Conservation (phyloP, 2,797 vertebrate species). For the Silurus lanzhouensis region DNA sequence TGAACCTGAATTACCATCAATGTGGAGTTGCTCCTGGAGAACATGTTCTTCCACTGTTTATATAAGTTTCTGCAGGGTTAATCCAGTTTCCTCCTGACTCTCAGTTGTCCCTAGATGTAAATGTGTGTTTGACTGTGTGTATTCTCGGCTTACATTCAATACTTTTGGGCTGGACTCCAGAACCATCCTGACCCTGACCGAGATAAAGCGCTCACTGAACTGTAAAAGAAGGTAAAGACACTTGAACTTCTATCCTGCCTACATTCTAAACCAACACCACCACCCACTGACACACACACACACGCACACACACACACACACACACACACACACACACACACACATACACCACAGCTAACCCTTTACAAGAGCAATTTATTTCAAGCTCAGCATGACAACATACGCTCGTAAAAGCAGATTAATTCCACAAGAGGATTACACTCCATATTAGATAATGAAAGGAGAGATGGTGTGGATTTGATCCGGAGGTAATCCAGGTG, state of each 20-base stretch:
- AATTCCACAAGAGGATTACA: constrained; percentile 78
- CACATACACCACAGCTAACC: background rate
- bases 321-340: background rate
- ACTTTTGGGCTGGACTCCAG: background rate
- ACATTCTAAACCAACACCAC: background rate
- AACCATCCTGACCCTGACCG: background rate
- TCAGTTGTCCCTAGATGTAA: background rate
- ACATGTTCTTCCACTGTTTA: background rate
- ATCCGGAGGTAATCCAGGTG: constrained; percentile 73
- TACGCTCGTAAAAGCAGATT: constrained; percentile 75
- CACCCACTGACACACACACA: no score
- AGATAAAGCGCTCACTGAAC: background rate
- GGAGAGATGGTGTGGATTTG: constrained; percentile 62
- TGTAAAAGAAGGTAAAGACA: background rate
- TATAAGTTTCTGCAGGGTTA: background rate
- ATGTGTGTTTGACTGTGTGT: background rate
- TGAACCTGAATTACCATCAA: background rate
- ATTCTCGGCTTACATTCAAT: background rate
- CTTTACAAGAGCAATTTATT: constrained; percentile 62
- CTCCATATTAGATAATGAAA: constrained; percentile 72
- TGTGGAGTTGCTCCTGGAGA: background rate
- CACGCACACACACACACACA: background rate
- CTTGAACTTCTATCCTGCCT: background rate
- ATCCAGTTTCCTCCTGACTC: background rate
- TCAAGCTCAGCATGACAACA: constrained; percentile 70